These are phyloP conservation scores for Argynnis bischoffii DNA, from an alignment of 2,888 invertebrate species.

Conservation along the genomic window DNA sequence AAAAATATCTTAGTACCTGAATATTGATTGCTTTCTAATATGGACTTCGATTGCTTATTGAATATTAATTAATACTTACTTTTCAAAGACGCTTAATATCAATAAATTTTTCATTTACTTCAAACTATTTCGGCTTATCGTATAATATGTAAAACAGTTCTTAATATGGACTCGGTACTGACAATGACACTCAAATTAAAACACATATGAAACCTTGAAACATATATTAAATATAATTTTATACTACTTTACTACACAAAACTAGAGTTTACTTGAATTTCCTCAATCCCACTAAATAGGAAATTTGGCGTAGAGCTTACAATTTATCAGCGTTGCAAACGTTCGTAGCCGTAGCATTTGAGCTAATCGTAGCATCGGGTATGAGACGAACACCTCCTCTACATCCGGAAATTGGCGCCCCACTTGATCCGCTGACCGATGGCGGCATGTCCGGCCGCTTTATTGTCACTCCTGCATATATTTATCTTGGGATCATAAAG, in stretches of 20 bases:
- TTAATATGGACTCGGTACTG: too few relatives aligned
- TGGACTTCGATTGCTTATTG: too few relatives aligned
- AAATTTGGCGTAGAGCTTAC: conserved; percentile 1
- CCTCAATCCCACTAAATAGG: not conserved
- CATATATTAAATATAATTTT: not conserved
- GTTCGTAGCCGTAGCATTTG: conserved; percentile 6
- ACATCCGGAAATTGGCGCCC: conserved; percentile 44
- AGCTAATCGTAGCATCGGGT: conserved; percentile 28
- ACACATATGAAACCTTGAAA: too few relatives aligned
- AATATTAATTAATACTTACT: too few relatives aligned
- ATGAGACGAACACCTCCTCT: conserved; percentile 32
- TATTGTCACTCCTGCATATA: conserved; percentile 37
- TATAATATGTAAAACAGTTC: too few relatives aligned
- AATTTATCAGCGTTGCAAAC: conserved; percentile 7
- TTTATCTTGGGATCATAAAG: conserved; percentile 28
- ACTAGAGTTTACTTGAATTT: not conserved
- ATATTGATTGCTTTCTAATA: too few relatives aligned
- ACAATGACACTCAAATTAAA: too few relatives aligned
- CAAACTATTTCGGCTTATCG: too few relatives aligned
- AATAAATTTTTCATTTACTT: too few relatives aligned
- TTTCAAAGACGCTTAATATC: too few relatives aligned
- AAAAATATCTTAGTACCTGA: too few relatives aligned
- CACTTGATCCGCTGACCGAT: conserved; percentile 44
- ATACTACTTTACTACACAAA: not conserved
- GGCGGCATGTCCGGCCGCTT: conserved; percentile 35